phyloP scores from a whole-genome alignment of 2,797 vertebrate species.

The Cheirogaleus major region DNA sequence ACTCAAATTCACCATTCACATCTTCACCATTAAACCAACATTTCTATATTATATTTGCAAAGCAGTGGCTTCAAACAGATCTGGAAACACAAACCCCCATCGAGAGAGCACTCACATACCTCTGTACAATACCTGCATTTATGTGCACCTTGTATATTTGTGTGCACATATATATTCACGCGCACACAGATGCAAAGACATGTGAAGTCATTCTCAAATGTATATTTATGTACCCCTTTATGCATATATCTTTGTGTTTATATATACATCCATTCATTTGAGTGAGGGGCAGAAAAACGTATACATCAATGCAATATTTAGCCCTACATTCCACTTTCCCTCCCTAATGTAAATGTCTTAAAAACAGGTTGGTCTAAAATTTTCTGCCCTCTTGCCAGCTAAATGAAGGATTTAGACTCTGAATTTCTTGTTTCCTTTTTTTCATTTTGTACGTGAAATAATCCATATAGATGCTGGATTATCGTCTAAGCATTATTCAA shows the following conservation, averaged over 20 bases:
- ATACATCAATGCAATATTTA: slow-evolving; percentile 60
- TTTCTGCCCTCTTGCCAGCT: slow-evolving; percentile 58
- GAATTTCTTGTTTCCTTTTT: slow-evolving; percentile 63
- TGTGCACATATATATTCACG: slow-evolving; percentile 19
- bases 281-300: slow-evolving; percentile 41
- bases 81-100: slow-evolving; percentile 54
- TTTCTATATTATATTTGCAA: slow-evolving; percentile 64
- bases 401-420: slow-evolving; percentile 74
- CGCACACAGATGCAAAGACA: slow-evolving; percentile 58
- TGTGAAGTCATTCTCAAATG: slow-evolving; percentile 61
- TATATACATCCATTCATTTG: slow-evolving; percentile 55
- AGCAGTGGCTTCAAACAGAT: slow-evolving; percentile 74
- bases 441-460: slow-evolving; percentile 75
- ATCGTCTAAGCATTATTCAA: slow-evolving; percentile 71
- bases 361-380: slow-evolving; percentile 68
- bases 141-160: slow-evolving; percentile 46
- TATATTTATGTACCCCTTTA: slow-evolving; percentile 53
- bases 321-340: slow-evolving; percentile 29
- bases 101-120: background rate
- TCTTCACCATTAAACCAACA: slow-evolving; percentile 67
- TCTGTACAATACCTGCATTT: slow-evolving; percentile 47
- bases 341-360: slow-evolving; percentile 55
- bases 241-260: slow-evolving; percentile 65
- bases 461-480: slow-evolving; percentile 79
- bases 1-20: slow-evolving; percentile 63